Base-by-base conservation (phyloP, 2,888 invertebrate species). In the Epicampocera succincta region DNA sequence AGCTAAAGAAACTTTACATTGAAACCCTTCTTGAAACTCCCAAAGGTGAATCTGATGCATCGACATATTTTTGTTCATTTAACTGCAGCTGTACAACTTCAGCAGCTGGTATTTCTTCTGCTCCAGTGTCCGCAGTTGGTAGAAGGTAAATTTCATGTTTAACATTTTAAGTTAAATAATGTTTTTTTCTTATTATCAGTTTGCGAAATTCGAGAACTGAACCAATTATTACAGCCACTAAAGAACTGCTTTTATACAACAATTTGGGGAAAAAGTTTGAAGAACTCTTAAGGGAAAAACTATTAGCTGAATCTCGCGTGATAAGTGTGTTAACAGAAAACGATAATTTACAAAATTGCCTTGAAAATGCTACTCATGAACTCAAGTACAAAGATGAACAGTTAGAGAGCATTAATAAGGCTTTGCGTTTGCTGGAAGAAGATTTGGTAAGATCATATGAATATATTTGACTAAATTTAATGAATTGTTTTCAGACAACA, bases 391-490 rank as follows among this genome's bases (percentile, higher is more conserved):
- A 92, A 75, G 93, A 94, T 86, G 92, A 92, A 56, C 93, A 93
- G 84, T 87, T 94, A 65, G 91, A 92, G 77, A 92, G 91, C 60
- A 91, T 91, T 69, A 88, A 88, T 76, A 90, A 91, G 80, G 90
- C 89, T 12, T 88, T 92, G 75, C 91, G 91, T 83, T 91, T 92
- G 81, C 88, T 93, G n/a, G 92, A 94, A 90, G 96, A 96, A 88
- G 95, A 95, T 88, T 91, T 95, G 88, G 90, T 91, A 86, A 84
- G 81, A 40, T n/a, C 6, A 60, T 50, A 15, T 17, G 33, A 33
- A 5, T 33, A 9, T 33, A 33, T 33, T 33, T 33, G 8, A 9
- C 1, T 9, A 1, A 33, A 33, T 33, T 33, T 6, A 33, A 6
- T 33, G 3, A 8, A 33, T 9, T 33, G 33, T 17, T 73, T n/a